These are phyloP conservation scores for Andrena dorsata DNA, from an alignment of 2,888 invertebrate genomes.

Conservation along the genomic window DNA sequence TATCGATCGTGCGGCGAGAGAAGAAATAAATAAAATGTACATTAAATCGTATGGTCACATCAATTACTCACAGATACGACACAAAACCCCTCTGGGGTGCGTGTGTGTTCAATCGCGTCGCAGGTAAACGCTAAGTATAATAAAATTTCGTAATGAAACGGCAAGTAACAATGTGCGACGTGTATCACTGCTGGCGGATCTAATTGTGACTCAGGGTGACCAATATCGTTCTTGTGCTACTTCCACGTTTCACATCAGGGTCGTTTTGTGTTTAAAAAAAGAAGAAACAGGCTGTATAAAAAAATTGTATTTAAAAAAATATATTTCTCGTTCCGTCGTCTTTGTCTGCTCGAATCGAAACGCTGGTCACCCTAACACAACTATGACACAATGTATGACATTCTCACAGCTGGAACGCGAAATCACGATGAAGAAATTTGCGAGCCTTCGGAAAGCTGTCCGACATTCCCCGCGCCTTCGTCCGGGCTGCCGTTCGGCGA, in stretches of 20 bases:
- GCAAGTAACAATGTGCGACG: constrained; percentile 1
- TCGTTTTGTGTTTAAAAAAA: neutral
- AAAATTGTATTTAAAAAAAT: constrained; percentile 6
- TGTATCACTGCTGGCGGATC: constrained; percentile 10
- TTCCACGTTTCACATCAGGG: neutral
- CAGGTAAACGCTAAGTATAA: constrained; percentile 1
- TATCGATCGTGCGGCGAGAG: constrained; percentile 28
- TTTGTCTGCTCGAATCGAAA: neutral
- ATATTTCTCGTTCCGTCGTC: constrained; percentile 1
- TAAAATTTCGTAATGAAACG: neutral
- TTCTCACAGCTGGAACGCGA: constrained; percentile 12
- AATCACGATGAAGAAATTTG: neutral
- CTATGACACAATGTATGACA: neutral
- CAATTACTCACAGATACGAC: constrained; percentile 13
- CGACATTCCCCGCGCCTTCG: constrained; percentile 3
- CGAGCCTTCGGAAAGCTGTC: neutral
- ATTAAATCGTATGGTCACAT: constrained; percentile 22
- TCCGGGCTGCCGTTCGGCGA: constrained; percentile 9
- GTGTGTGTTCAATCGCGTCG: neutral
- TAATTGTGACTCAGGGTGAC: constrained; percentile 18
- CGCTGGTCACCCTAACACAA: constrained; percentile 29
- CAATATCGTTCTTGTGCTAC: neutral
- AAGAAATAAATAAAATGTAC: constrained; percentile 52
- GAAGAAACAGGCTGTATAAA: constrained; percentile 2
- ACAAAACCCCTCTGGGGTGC: neutral